A percentile compares a stretch with the other conserved stretches of the same genome.
Evolutionary conservation across 2,888 invertebrate genomes (phyloP).

Genomic region (Mesopsocus fuscifrons): DNA sequence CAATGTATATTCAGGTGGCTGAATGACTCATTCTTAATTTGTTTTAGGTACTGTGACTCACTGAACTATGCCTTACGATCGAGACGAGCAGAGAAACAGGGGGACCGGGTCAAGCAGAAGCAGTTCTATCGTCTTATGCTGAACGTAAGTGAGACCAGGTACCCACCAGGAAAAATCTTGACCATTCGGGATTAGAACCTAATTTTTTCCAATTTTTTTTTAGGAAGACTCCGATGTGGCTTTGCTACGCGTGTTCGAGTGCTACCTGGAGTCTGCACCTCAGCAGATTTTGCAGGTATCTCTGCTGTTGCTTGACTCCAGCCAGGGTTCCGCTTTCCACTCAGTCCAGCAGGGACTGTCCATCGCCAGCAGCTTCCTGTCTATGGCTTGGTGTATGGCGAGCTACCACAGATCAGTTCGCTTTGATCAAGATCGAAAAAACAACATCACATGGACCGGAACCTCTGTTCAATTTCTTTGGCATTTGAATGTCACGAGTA

Average conservation of each 20-base stretch:
- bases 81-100: conserved; percentile 36
- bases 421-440: conserved; percentile 56
- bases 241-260: conserved; percentile 54
- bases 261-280: conserved; percentile 63
- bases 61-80: conserved; percentile 43
- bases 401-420: conserved; percentile 70
- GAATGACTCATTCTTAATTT: too few relatives aligned
- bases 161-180: too few relatives aligned
- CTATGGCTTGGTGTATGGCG: conserved; percentile 80
- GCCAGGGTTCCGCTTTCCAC: conserved; percentile 27
- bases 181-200: too few relatives aligned
- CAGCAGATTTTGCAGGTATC: conserved; percentile 58
- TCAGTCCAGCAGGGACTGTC: conserved; percentile 49
- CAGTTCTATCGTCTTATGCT: conserved; percentile 53
- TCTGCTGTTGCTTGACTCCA: conserved; percentile 39
- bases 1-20: too few relatives aligned
- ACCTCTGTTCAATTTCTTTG: conserved; percentile 59
- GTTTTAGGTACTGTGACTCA: conserved; percentile 21
- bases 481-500: conserved; percentile 67
- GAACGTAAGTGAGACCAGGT: conserved; percentile 25
- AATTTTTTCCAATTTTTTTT: too few relatives aligned
- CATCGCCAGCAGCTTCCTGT: conserved; percentile 59
- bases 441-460: conserved; percentile 52
- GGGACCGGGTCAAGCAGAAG: conserved; percentile 37
- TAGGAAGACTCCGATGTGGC: conserved; percentile 60